phyloP scores from a whole-genome alignment of 2,888 invertebrate species.

The Atethmia centrago region DNA sequence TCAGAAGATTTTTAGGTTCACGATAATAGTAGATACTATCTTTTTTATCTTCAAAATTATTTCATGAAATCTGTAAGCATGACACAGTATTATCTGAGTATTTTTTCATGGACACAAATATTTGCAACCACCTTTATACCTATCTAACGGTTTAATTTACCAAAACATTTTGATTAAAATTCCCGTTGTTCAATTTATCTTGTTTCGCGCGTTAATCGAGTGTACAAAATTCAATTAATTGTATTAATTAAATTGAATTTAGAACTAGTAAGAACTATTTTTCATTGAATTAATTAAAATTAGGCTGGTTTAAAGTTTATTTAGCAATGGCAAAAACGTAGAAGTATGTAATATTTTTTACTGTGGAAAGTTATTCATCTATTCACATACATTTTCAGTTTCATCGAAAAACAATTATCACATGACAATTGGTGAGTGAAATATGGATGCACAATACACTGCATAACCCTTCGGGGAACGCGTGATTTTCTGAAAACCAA shows the following conservation, averaged over 20 bases:
- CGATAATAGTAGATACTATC: no score
- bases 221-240: constrained; percentile 16
- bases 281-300: constrained; percentile 5
- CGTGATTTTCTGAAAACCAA: neutral
- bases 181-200: constrained; percentile 1
- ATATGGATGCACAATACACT: neutral
- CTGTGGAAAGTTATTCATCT: neutral
- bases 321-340: neutral
- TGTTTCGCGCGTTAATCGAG: neutral
- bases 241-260: constrained; percentile 20
- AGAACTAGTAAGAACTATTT: constrained; percentile 21
- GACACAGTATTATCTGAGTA: neutral
- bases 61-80: neutral
- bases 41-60: neutral
- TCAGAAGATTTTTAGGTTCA: neutral
- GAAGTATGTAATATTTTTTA: neutral
- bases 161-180: neutral
- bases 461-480: no score
- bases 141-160: neutral
- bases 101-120: no score
- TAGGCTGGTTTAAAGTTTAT: neutral
- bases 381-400: neutral
- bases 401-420: neutral
- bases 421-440: no score
- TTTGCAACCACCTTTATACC: neutral